A percentile compares a stretch with the other conserved stretches of the same genome.
These are phyloP conservation scores for Poecilia latipinna DNA, from an alignment of 2,113 vertebrate genomes.

Conservation along the genomic window DNA sequence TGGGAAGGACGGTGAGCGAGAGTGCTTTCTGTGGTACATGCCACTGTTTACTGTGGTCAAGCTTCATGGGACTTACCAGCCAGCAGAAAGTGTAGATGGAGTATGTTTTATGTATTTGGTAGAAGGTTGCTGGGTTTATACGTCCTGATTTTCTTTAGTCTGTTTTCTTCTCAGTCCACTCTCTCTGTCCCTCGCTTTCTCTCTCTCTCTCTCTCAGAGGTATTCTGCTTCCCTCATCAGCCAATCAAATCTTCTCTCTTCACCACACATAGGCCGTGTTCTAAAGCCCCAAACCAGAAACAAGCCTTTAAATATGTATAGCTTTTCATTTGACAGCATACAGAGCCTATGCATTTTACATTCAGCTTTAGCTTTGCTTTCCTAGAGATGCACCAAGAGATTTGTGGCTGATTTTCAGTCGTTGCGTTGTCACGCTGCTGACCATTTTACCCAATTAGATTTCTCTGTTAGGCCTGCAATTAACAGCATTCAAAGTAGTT, in stretches of 20 bases:
- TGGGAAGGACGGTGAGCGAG: neutral
- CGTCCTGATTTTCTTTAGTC: constrained; percentile 48
- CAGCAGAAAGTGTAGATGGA: constrained; percentile 17
- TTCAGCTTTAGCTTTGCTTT: constrained; percentile 13
- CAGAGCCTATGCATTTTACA: constrained; percentile 10
- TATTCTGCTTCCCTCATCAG: constrained; percentile 68
- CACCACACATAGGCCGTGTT: constrained; percentile 61
- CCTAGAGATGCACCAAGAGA: neutral
- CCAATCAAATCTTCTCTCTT: constrained; percentile 58
- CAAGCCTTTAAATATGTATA: constrained; percentile 25
- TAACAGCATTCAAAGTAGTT: no score
- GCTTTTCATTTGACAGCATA: constrained; percentile 25
- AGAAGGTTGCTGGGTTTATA: constrained; percentile 68
- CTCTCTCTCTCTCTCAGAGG: constrained; percentile 27
- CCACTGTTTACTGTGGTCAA: constrained; percentile 7
- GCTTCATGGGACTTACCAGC: constrained; percentile 3
- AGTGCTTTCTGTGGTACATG: neutral
- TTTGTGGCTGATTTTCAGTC: neutral
- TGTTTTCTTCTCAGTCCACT: constrained; percentile 40
- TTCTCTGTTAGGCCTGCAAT: neutral
- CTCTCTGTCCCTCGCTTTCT: neutral
- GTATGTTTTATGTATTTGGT: constrained; percentile 38
- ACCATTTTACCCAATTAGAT: neutral
- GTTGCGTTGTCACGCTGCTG: no score
- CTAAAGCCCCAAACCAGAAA: constrained; percentile 48